Evolutionary conservation across 2,113 vertebrate species (phyloP).

Genomic region (Thamnaconus septentrionalis): DNA sequence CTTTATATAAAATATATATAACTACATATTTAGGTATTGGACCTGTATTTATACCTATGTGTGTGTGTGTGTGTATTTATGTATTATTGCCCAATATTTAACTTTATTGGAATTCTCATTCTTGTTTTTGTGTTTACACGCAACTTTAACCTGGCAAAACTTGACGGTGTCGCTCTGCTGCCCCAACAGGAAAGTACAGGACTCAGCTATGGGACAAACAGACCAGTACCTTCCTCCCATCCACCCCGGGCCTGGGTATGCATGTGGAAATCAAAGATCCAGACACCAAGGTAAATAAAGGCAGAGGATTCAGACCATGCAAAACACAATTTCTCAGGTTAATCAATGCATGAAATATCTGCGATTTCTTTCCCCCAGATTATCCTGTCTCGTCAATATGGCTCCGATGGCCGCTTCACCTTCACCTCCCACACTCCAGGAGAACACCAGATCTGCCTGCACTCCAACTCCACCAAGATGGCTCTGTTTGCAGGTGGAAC

Average conservation of each 20-base stretch:
- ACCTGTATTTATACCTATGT: too few species aligned
- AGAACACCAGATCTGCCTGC: conserved; percentile 95
- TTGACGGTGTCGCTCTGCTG: too few species aligned
- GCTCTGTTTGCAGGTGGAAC: conserved; percentile 89
- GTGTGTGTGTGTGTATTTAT: too few species aligned
- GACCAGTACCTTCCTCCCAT: conserved; percentile 82
- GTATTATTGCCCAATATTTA: too few species aligned
- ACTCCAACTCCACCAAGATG: conserved; percentile 97
- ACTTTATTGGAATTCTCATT: not conserved
- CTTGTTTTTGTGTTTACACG: not conserved
- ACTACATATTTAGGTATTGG: too few species aligned
- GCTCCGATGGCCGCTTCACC: conserved; percentile 92
- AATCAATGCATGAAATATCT: too few species aligned
- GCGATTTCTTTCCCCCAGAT: conserved; percentile 68
- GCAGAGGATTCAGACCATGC: not conserved
- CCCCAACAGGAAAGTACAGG: conserved; percentile 84
- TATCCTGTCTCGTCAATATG: conserved; percentile 91
- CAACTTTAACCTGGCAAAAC: not conserved
- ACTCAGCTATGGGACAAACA: conserved; percentile 95
- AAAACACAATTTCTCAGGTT: too few species aligned
- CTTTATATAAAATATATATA: too few species aligned
- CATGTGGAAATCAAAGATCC: conserved; percentile 94
- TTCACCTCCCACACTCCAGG: conserved; percentile 95
- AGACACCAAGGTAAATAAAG: conserved; percentile 83
- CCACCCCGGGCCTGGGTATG: conserved; percentile 92